phyloP scores from a whole-genome alignment of 2,888 invertebrate species.

The Tineola bisselliella region DNA sequence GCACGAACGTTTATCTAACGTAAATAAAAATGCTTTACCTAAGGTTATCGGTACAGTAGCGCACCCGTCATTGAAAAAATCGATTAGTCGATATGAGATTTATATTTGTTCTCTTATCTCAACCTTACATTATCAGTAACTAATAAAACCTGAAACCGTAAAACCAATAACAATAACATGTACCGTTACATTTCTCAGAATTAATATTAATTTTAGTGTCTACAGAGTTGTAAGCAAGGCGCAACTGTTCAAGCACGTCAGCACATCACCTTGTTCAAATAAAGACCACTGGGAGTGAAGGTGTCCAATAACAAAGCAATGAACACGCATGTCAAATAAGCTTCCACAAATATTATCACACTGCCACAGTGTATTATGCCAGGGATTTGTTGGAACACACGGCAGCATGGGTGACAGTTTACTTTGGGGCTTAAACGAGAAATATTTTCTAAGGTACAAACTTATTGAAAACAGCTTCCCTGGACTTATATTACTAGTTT shows the following conservation, averaged over 20 bases:
- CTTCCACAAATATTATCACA: conserved; percentile 57
- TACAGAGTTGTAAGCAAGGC: not conserved
- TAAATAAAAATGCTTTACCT: not conserved
- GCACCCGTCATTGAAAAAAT: conserved; percentile 32
- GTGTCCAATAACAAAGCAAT: conserved; percentile 63
- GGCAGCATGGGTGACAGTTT: conserved; percentile 37
- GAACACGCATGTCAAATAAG: conserved; percentile 61
- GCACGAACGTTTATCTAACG: not conserved
- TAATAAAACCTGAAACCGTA: not conserved
- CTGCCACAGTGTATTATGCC: conserved; percentile 50
- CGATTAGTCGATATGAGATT: conserved; percentile 42
- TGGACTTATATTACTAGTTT: not conserved
- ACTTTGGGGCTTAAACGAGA: conserved; percentile 40
- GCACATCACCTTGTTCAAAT: conserved; percentile 9
- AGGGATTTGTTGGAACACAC: conserved; percentile 53
- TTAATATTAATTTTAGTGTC: not conserved
- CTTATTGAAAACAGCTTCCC: conserved; percentile 1
- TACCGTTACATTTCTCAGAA: not conserved
- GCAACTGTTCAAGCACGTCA: conserved; percentile 8
- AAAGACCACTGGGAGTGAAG: conserved; percentile 17
- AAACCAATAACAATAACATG: not conserved
- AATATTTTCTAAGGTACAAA: not conserved
- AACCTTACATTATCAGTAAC: not conserved
- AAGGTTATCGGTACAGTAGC: conserved; percentile 58
- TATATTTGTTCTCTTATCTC: conserved; percentile 40